Evolutionary conservation across 2,797 vertebrate genomes (phyloP), one percentile per base, ranked within the genome.

Genomic region (Clamator glandarius): DNA sequence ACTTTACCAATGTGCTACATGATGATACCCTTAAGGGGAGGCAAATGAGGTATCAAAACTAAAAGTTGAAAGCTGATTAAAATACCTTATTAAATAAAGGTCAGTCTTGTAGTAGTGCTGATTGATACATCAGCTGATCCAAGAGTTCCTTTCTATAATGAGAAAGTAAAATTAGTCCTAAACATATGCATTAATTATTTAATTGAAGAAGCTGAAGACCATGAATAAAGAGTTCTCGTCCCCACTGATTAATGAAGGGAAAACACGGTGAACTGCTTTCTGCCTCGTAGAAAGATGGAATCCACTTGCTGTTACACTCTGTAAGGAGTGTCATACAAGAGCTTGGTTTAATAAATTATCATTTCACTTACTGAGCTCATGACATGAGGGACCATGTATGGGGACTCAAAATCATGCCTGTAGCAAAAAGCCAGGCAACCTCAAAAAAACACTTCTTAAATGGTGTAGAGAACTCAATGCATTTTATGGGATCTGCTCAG

Each of bases 91-190:
- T 93, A 96, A 90, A 89, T 87, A 96, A 96, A 95, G 95, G 92
- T 95, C 92, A 94, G 39, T 74, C 92, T 90, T n/a, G 11, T 77
- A 63, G 23, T 48, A 86, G 73, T 76, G 57, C 91, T 95, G 95
- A 92, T 88, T 94, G 92, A 95, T 97, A 55, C 17, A 87, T 93
- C 90, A 96, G 85, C 87, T 96, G 91, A 96, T 95, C 85, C 70
- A 91, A 76, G 36, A 35, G 80, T 70, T 92, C 74, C 67, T 90
- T 93, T 90, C 85, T 90, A 35, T 96, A 91, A 95, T 92, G 74
- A 92, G 92, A 76, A 93, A 89, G 84, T 91, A 92, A 96, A 93
- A 97, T 95, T 84, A 94, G 73, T 90, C 87, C 59, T 88, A 90
- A 96, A 67, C 63, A 67, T 67, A 94, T 70, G 59, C 91, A 92